Percentiles rank a stretch among this genome's conserved stretches.
These are phyloP conservation scores for Venustoraphidia nigricollis DNA, from an alignment of 2,888 invertebrate species.

Conservation along the genomic window DNA sequence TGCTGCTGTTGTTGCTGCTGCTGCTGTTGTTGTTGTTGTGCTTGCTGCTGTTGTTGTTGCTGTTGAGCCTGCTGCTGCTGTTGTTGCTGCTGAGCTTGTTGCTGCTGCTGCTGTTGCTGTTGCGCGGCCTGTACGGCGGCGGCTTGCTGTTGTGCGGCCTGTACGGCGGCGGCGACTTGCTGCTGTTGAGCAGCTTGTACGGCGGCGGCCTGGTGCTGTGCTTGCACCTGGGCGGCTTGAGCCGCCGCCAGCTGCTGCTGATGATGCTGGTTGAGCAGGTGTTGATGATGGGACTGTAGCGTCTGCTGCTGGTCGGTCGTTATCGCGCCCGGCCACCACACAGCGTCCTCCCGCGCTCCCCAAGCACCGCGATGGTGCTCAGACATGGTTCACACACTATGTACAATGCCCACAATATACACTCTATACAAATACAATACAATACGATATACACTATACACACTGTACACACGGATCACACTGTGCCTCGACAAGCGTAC, in stretches of 20 bases:
- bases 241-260: constrained; percentile 33
- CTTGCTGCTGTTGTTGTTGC: constrained; percentile 25
- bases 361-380: constrained; percentile 49
- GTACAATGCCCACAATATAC: constrained; percentile 2
- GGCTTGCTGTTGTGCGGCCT: constrained; percentile 21
- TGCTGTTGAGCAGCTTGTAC: constrained; percentile 30
- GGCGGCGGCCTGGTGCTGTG: constrained; percentile 22
- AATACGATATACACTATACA: constrained; percentile 14
- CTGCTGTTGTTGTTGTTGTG: constrained; percentile 25
- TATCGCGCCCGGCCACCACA: constrained; percentile 40
- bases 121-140: constrained; percentile 21
- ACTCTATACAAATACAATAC: constrained; percentile 6
- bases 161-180: constrained; percentile 18
- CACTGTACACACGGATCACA: constrained; percentile 9
- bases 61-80: constrained; percentile 17
- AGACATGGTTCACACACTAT: constrained; percentile 31
- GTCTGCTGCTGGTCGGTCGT: constrained; percentile 32
- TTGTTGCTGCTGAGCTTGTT: constrained; percentile 15
- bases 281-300: constrained; percentile 28
- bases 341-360: constrained; percentile 44
- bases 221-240: constrained; percentile 15
- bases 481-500: constrained; percentile 6
- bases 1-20: constrained; percentile 29
- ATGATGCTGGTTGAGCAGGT: constrained; percentile 35
- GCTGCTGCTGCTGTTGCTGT: constrained; percentile 15